Evolutionary conservation across 1,140 invertebrate species (phyloP).

Genomic region (Euwallacea similis): DNA sequence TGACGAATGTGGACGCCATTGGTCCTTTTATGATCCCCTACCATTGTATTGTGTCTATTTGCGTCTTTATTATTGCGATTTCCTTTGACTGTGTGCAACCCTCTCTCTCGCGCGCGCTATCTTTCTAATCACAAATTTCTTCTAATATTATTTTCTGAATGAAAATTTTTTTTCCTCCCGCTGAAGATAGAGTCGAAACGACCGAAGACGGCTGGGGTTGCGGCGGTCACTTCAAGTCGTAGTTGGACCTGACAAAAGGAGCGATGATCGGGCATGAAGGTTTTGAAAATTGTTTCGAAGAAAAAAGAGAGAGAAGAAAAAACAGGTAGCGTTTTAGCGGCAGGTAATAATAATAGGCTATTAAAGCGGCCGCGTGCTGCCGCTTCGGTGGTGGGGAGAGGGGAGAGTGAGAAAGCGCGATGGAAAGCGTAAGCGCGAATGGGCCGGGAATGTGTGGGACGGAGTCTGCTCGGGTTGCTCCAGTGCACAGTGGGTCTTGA

Average conservation of each 20-base stretch:
- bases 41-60: slow-evolving; percentile 43
- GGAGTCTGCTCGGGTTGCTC: slow-evolving; percentile 51
- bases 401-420: slow-evolving; percentile 43
- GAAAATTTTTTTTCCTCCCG: neutral
- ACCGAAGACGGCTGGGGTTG: neutral
- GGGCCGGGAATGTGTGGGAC: slow-evolving; percentile 53
- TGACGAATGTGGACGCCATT: slow-evolving; percentile 52
- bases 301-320: slow-evolving; percentile 35
- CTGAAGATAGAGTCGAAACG: slow-evolving; percentile 7
- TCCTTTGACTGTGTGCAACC: neutral
- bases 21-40: slow-evolving; percentile 52
- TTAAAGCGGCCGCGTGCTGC: slow-evolving; percentile 44
- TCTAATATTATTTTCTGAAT: neutral
- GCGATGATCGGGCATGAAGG: neutral
- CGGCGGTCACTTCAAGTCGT: neutral
- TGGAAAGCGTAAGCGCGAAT: slow-evolving; percentile 48
- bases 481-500: slow-evolving; percentile 48
- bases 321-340: slow-evolving; percentile 51
- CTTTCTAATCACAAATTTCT: neutral
- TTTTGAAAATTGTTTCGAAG: slow-evolving; percentile 35
- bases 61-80: slow-evolving; percentile 39
- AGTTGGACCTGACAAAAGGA: neutral
- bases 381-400: slow-evolving; percentile 39
- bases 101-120: slow-evolving; percentile 18
- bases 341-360: slow-evolving; percentile 51